phyloP scores from a whole-genome alignment of 2,888 invertebrate species.

The Scaptodrosophila latifasciaeformis region DNA sequence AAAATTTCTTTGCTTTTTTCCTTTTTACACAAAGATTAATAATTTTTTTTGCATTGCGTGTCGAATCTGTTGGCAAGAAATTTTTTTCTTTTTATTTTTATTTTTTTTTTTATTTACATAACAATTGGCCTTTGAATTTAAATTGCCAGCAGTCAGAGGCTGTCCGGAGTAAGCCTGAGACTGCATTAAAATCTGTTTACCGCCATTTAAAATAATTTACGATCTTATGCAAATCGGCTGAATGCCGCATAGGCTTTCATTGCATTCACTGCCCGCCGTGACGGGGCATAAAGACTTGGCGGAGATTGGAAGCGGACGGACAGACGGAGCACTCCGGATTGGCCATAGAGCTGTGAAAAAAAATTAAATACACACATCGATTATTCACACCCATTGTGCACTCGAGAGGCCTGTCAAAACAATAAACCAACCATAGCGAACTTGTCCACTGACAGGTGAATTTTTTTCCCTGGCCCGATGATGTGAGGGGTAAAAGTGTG shows the following conservation, averaged over 20 bases:
- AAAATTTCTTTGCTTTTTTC: conserved; percentile 1
- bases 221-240: conserved; percentile 45
- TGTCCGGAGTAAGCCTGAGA: not conserved
- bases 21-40: not conserved
- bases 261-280: not conserved
- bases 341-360: not conserved
- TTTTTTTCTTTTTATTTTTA: not conserved
- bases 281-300: not conserved
- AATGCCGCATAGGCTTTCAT: not conserved
- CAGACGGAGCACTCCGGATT: too few relatives aligned
- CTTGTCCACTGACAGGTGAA: not conserved
- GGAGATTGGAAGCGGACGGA: too few relatives aligned
- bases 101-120: conserved; percentile 43
- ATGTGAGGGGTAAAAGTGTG: too few relatives aligned
- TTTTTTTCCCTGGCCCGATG: too few relatives aligned
- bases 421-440: conserved; percentile 7
- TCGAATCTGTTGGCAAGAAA: not conserved
- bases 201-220: conserved; percentile 53
- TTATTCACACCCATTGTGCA: conserved; percentile 43
- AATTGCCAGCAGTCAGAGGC: conserved; percentile 30
- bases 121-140: conserved; percentile 56
- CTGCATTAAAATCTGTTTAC: conserved; percentile 39
- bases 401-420: not conserved
- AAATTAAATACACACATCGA: conserved; percentile 26
- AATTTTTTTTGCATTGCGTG: not conserved